These are phyloP conservation scores for Steatocranus sp. DNA, from an alignment of 2,797 vertebrate species.

Conservation along the genomic window DNA sequence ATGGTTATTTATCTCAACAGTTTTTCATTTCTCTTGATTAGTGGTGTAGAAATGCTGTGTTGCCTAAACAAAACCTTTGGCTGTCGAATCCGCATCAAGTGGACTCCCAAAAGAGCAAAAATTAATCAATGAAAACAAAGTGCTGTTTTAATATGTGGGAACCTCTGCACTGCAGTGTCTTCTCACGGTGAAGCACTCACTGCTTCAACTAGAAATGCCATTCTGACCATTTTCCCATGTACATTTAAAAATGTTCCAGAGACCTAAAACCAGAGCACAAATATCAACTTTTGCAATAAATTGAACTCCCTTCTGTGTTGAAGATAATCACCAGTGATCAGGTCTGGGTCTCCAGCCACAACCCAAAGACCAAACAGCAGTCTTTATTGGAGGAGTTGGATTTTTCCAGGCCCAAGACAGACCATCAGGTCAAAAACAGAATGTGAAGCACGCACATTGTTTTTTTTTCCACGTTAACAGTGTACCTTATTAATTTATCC, in stretches of 20 bases:
- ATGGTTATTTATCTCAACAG: not conserved
- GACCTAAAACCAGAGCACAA: not conserved
- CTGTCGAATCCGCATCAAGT: not conserved
- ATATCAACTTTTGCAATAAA: not conserved
- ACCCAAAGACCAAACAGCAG: not conserved
- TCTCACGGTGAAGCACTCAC: not conserved
- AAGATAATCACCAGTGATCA: not conserved
- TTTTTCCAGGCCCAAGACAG: not conserved
- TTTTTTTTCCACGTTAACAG: not conserved
- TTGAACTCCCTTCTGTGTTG: not conserved
- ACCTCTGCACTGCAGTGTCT: not conserved
- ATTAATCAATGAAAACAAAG: not conserved
- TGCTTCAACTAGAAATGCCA: not conserved
- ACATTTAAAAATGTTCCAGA: not conserved
- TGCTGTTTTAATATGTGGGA: not conserved
- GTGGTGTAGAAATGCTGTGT: not conserved
- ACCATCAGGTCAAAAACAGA: not conserved
- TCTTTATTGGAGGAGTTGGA: not conserved
- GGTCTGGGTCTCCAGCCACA: not conserved
- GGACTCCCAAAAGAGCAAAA: not conserved
- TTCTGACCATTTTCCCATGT: not conserved
- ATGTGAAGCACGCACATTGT: not conserved
- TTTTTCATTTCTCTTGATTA: not conserved
- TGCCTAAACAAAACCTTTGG: not conserved
- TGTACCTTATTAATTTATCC: not conserved